Evolutionary conservation across 2,888 invertebrate genomes (phyloP), one percentile per base, ranked within the genome.

Genomic region (Eulithis testata): DNA sequence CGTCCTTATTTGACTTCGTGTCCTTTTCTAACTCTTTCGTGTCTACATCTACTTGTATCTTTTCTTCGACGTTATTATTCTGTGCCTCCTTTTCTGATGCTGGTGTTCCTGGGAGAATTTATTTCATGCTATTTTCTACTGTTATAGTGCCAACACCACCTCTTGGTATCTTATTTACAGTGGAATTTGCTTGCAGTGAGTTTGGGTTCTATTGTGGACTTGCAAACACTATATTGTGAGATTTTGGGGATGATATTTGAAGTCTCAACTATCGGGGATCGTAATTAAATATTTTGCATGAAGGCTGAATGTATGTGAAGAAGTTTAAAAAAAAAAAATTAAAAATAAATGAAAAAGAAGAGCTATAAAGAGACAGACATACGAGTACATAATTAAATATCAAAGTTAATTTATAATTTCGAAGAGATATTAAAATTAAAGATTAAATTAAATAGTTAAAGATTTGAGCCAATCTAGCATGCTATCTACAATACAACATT

Each of bases 91-190:
- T 66, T 49, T 59, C 66, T 21, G 84, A 78, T 63, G 80, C 83
- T 63, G 89, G 86, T 59, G 90, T 82, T 77, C 91, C 91, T 91
- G 91, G 76, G 89, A 82, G 84, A 85, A 85, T 79, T 79, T 75
- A 75, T 65, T 72, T 69, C 72, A 76, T 76, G 73, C 79, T 76
- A 82, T 81, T 81, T 79, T 78, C 80, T 73, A 72, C 67, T 57
- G 44, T 57, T 52, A 57, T 43, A 57, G 60, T 67, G 53, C 47
- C 54, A 52, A 52, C 51, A 37, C 53, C 53, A 8, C 14, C 8
- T 40, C 27, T 47, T 31, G 62, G 62, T 61, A 49, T n/a, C 27
- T 52, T 37, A 21, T 65, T 36, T 65, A 60, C 60, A 65, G 61
- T 61, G 65, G 37, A 47, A 40, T 11, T 0, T 43, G 21, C 11